Evolutionary conservation across 2,797 vertebrate genomes (phyloP).

Genomic region (Neoniphon sammara): DNA sequence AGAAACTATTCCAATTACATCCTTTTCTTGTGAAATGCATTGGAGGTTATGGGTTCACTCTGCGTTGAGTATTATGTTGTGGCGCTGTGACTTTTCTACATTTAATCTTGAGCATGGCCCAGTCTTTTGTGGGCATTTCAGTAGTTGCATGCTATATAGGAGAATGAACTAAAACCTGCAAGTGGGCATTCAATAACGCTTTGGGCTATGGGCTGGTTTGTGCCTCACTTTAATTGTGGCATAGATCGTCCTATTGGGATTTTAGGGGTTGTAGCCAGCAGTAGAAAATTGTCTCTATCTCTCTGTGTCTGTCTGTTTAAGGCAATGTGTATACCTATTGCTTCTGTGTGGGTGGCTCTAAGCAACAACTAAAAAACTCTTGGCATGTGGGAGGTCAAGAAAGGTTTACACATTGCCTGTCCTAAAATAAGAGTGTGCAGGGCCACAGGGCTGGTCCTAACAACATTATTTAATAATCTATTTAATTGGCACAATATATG

Average conservation of each 20-base stretch:
- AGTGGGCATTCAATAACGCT: slow-evolving; percentile 43
- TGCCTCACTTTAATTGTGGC: slow-evolving; percentile 45
- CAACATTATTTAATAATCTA: slow-evolving; percentile 63
- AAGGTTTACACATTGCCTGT: slow-evolving; percentile 87
- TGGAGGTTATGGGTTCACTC: slow-evolving; percentile 61
- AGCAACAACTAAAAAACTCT: slow-evolving; percentile 80
- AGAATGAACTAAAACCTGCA: slow-evolving; percentile 62
- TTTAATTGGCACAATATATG: slow-evolving; percentile 70
- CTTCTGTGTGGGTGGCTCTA: slow-evolving; percentile 82
- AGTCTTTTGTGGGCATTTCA: slow-evolving; percentile 46
- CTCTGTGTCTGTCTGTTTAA: slow-evolving; percentile 67
- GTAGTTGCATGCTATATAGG: slow-evolving; percentile 67
- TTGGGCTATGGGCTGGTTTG: slow-evolving; percentile 53
- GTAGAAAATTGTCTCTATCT: slow-evolving; percentile 50
- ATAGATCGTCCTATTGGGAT: slow-evolving; percentile 32
- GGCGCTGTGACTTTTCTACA: slow-evolving; percentile 41
- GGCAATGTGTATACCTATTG: slow-evolving; percentile 82
- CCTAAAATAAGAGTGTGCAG: slow-evolving; percentile 76
- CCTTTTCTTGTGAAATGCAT: slow-evolving; percentile 31
- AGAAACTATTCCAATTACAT: slow-evolving; percentile 50
- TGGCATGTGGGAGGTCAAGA: slow-evolving; percentile 79
- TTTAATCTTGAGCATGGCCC: slow-evolving; percentile 64
- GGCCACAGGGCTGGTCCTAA: slow-evolving; percentile 68
- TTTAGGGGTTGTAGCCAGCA: slow-evolving; percentile 43
- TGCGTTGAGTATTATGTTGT: slow-evolving; percentile 43